Conservation (phyloP, 2,888 invertebrate genomes). For the Drosophila picticornis region DNA sequence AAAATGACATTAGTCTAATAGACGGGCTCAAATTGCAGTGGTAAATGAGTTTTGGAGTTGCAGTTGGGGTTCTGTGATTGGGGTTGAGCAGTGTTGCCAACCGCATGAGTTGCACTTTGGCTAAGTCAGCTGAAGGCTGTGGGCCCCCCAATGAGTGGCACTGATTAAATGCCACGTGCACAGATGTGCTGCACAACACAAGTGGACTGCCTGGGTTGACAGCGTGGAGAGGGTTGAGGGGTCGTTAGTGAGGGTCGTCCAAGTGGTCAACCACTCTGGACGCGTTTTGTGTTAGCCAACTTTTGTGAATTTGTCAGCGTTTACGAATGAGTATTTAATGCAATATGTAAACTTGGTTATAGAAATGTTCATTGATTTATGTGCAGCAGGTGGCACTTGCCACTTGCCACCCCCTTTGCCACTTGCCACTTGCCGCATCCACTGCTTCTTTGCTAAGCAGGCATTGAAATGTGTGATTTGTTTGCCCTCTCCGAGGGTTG, state of each 20-base stretch:
- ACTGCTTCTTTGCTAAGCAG: conserved; percentile 67
- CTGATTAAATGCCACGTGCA: conserved; percentile 69
- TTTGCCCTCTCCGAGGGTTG: conserved; percentile 50
- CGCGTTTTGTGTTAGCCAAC: conserved; percentile 13
- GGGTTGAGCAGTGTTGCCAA: conserved; percentile 28
- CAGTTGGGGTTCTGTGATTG: neutral
- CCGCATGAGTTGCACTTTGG: conserved; percentile 75
- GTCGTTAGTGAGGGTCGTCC: conserved; percentile 3
- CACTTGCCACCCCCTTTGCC: conserved; percentile 29
- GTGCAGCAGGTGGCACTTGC: conserved; percentile 63
- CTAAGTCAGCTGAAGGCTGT: conserved; percentile 46
- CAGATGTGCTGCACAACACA: conserved; percentile 41
- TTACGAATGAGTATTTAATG: conserved; percentile 49
- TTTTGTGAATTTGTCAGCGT: conserved; percentile 45
- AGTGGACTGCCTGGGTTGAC: neutral
- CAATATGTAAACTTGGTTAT: conserved; percentile 51
- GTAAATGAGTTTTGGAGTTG: conserved; percentile 17
- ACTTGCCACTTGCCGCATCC: conserved; percentile 10
- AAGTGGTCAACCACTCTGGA: conserved; percentile 62
- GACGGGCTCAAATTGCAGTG: conserved; percentile 35
- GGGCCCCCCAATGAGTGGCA: conserved; percentile 56
- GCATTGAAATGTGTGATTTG: conserved; percentile 60
- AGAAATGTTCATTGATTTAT: conserved; percentile 55
- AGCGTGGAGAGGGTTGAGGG: neutral
- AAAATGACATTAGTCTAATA: conserved; percentile 45